Percentiles rank a stretch among this genome's conserved stretches.
phyloP scores from a whole-genome alignment of 2,888 invertebrate genomes.

The Harpalus rufipes region DNA sequence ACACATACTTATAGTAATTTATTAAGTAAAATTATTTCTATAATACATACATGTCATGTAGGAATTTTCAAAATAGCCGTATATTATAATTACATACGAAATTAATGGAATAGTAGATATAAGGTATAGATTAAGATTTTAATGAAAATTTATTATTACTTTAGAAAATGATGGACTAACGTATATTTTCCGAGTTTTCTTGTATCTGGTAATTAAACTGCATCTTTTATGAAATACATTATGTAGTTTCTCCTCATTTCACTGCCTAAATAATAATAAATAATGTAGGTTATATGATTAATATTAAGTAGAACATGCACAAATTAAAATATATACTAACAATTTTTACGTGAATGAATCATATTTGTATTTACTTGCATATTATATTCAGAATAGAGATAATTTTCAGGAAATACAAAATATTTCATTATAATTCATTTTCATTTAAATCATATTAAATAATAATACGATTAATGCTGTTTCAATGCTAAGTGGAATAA shows the following conservation, averaged over 20 bases:
- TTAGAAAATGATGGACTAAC: background rate
- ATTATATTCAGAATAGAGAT: too few relatives aligned
- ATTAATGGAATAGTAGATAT: background rate
- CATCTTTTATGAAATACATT: conserved; percentile 3
- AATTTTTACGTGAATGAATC: too few relatives aligned
- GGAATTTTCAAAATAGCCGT: background rate
- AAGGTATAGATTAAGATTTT: background rate
- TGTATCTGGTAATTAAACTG: background rate
- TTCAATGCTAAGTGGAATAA: too few relatives aligned
- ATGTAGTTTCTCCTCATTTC: background rate
- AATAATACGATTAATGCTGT: too few relatives aligned
- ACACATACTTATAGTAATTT: background rate
- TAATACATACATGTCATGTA: background rate
- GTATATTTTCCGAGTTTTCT: background rate
- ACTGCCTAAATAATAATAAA: too few relatives aligned
- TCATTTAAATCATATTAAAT: too few relatives aligned
- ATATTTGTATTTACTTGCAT: too few relatives aligned
- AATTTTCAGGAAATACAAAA: too few relatives aligned
- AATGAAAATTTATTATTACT: conserved; percentile 7
- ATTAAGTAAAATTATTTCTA: conserved; percentile 7
- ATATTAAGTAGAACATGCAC: too few relatives aligned
- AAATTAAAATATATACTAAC: too few relatives aligned
- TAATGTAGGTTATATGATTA: too few relatives aligned
- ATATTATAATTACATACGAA: background rate
- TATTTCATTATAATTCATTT: too few relatives aligned